Base-by-base conservation (phyloP, 1,140 invertebrate species). In the Gryllus bimaculatus region DNA sequence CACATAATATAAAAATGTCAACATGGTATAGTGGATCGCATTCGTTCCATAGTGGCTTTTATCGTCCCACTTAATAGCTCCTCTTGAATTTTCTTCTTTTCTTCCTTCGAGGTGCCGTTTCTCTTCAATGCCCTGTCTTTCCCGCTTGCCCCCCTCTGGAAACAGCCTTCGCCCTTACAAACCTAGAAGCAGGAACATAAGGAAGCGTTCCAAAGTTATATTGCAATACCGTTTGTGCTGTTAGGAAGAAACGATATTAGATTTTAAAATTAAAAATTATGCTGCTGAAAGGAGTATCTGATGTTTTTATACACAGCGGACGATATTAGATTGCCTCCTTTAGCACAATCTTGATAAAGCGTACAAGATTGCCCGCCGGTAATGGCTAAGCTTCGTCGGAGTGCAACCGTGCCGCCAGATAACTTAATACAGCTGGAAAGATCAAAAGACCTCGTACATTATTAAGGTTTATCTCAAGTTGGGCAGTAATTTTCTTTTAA, bases 391-490 rank as follows among this genome's bases (percentile, higher is more conserved):
- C 18, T 18, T 66, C 54, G 10, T 13, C 54, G 54, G 54, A 66
- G 54, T 66, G 54, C 10, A 66, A 13, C 54, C 54, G 54, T 18
- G 54, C 54, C 54, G 18, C 10, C 54, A 18, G 54, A 10, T 66
- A 66, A 66, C 54, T 66, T 66, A 66, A 66, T 66, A 66, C 54
- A 66, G 54, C 54, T 10, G 54, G 54, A 18, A 18, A 66, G 54
- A 66, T 66, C 54, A 66, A 66, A 66, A 66, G 54, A 66, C 54
- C 54, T 66, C 54, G 54, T 66, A 18, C 54, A 66, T 66, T 66
- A 66, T 66, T 66, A 66, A 66, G 54, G 54, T 66, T 66, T 66
- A 66, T 66, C 54, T 66, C 54, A 66, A 66, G 54, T 66, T 66
- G 10, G 54, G 7, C 54, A 66, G 18, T 66, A 66, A 66, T 66